Conservation (phyloP, 2,888 invertebrate species). For the Megalurothrips usitatus region DNA sequence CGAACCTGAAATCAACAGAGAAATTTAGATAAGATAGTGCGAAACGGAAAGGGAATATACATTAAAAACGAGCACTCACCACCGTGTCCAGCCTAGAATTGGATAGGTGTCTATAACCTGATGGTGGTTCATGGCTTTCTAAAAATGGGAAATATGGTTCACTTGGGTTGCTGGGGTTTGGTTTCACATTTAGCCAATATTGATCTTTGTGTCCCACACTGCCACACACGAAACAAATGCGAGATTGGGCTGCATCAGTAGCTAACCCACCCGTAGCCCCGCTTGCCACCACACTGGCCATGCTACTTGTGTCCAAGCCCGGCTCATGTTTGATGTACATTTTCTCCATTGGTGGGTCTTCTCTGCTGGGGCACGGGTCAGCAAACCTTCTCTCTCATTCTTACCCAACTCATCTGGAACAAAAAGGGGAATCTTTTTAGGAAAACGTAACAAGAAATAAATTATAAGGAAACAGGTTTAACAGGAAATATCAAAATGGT, state of each 20-base stretch:
- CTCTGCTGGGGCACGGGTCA: background rate
- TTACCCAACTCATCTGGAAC: constrained; percentile 11
- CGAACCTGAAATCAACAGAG: constrained; percentile 51
- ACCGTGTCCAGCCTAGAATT: constrained; percentile 37
- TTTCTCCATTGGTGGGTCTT: constrained; percentile 19
- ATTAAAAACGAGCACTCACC: constrained; percentile 35
- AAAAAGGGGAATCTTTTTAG: background rate
- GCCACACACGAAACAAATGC: constrained; percentile 67
- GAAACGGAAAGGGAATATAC: background rate
- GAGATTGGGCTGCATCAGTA: constrained; percentile 12
- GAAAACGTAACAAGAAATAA: too few relatives aligned
- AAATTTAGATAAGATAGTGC: background rate
- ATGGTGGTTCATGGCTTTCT: constrained; percentile 81
- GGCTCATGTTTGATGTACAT: constrained; percentile 17
- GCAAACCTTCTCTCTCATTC: constrained; percentile 24
- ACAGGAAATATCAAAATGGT: too few relatives aligned
- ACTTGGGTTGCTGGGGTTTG: constrained; percentile 61
- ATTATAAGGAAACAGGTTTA: too few relatives aligned
- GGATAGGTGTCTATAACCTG: constrained; percentile 53
- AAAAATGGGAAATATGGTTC: constrained; percentile 90
- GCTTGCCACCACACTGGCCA: constrained; percentile 14
- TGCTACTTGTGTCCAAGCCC: constrained; percentile 14
- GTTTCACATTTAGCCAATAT: constrained; percentile 60
- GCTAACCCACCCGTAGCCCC: background rate
- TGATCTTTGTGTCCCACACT: constrained; percentile 61